Evolutionary conservation across 2,888 invertebrate genomes (phyloP).

Genomic region (Scaptomyza polygonia): DNA sequence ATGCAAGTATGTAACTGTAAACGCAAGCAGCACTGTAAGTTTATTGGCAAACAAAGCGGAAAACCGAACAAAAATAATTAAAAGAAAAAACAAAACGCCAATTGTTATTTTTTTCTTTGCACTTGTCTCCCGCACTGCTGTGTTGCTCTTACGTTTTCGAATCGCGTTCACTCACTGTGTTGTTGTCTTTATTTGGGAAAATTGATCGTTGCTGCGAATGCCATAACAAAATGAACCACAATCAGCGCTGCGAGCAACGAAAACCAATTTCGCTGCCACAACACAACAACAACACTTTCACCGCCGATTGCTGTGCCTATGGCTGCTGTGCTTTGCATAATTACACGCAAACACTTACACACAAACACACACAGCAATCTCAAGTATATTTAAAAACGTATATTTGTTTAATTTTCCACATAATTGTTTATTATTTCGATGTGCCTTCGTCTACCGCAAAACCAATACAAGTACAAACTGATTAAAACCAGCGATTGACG

Average conservation of each 20-base stretch:
- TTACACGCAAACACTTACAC: conserved; percentile 34
- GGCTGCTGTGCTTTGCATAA: conserved; percentile 59
- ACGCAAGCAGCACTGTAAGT: conserved; percentile 32
- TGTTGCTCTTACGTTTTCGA: conserved; percentile 18
- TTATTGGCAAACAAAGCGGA: conserved; percentile 29
- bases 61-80: conserved; percentile 35
- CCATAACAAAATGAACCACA: conserved; percentile 60
- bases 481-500: conserved; percentile 20
- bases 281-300: conserved; percentile 59
- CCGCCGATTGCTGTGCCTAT: conserved; percentile 43
- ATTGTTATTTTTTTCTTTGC: conserved; percentile 41
- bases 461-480: conserved; percentile 43
- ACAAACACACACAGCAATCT: conserved; percentile 14
- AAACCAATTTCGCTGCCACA: conserved; percentile 51
- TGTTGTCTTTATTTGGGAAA: conserved; percentile 52
- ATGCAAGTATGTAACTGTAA: conserved; percentile 29
- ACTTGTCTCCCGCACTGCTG: conserved; percentile 44
- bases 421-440: conserved; percentile 59
- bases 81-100: conserved; percentile 25
- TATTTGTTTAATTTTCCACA: conserved; percentile 48
- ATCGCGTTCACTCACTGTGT: conserved; percentile 21
- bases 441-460: conserved; percentile 50
- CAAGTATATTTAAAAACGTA: conserved; percentile 30
- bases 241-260: conserved; percentile 45
- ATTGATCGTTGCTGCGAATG: conserved; percentile 65